These are phyloP conservation scores for Blastobasis adustella DNA, from an alignment of 2,888 invertebrate genomes.

Conservation along the genomic window DNA sequence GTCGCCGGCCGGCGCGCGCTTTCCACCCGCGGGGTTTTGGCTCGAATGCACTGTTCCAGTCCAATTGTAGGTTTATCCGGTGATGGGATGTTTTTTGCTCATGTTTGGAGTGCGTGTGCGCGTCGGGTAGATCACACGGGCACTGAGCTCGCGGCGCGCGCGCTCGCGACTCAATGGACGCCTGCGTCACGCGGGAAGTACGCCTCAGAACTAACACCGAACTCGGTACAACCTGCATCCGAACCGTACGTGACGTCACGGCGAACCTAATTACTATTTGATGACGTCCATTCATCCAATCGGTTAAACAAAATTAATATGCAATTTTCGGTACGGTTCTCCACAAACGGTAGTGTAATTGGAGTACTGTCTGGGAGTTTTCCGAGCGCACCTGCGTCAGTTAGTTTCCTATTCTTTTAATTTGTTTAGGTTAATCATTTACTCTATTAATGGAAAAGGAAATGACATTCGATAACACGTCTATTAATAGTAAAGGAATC, in stretches of 20 bases:
- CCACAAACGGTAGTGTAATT: conserved; percentile 8
- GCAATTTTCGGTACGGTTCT: conserved; percentile 14
- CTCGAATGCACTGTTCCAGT: not conserved
- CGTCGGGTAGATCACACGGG: conserved; percentile 64
- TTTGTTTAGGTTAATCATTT: not conserved
- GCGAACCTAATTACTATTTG: conserved; percentile 38
- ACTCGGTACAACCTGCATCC: conserved; percentile 45
- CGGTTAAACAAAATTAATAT: conserved; percentile 28
- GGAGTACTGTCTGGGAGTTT: not conserved
- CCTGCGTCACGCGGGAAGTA: conserved; percentile 70
- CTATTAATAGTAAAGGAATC: too few relatives aligned
- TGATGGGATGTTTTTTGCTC: conserved; percentile 19
- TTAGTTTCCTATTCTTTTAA: conserved; percentile 2
- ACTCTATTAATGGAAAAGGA: too few relatives aligned
- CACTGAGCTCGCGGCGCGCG: conserved; percentile 62
- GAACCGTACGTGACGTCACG: conserved; percentile 47
- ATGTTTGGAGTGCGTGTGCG: conserved; percentile 59
- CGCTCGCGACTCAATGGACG: conserved; percentile 59
- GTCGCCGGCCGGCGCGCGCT: conserved; percentile 34
- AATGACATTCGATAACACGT: too few relatives aligned
- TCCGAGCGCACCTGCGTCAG: not conserved
- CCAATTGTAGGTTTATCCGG: not conserved
- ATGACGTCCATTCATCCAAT: conserved; percentile 30
- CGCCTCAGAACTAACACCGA: conserved; percentile 52
- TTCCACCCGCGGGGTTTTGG: not conserved